Evolutionary conservation across 2,113 vertebrate genomes (phyloP).

Genomic region (Tricholaema leucomelas): DNA sequence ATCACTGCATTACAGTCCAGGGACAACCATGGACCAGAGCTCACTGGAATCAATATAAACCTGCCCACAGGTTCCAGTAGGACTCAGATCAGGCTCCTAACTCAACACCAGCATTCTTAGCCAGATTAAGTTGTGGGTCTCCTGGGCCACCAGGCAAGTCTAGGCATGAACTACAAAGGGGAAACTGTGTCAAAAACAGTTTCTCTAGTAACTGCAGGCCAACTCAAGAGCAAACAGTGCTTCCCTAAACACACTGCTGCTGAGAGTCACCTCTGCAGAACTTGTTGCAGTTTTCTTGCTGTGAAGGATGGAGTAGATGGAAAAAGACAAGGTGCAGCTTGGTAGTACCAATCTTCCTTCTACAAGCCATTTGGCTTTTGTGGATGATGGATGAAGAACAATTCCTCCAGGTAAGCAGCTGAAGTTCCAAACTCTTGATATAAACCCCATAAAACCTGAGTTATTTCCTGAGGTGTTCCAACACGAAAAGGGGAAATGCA

Average conservation of each 20-base stretch:
- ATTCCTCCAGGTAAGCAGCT: constrained; percentile 65
- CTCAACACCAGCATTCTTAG: constrained; percentile 68
- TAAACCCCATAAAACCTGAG: background rate
- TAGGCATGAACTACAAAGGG: constrained; percentile 70
- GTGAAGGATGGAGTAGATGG: background rate
- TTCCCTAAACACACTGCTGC: background rate
- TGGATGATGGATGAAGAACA: background rate
- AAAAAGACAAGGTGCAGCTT: background rate
- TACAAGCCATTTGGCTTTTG: background rate
- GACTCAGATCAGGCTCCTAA: constrained; percentile 11
- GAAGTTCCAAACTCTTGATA: background rate
- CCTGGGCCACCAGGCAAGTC: constrained; percentile 79
- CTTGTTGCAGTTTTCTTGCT: background rate
- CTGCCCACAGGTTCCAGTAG: background rate
- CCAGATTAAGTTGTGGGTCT: constrained; percentile 75
- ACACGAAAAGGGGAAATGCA: too few relatives aligned
- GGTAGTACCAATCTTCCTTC: background rate
- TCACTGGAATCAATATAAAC: background rate
- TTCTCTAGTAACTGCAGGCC: constrained; percentile 82
- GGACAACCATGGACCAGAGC: background rate
- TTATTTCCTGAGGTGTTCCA: background rate
- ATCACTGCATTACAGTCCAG: too few relatives aligned
- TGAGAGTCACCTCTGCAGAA: constrained; percentile 1
- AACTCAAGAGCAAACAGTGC: constrained; percentile 46
- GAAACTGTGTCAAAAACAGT: constrained; percentile 57